Conservation (phyloP, 2,113 vertebrate species). For the cattle (Bos taurus) region ARS-UCD2.0 NC_037338.1:64308501-64309000, state of each 20-base stretch:
- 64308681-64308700: not conserved
- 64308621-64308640: not conserved
- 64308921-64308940: not conserved
- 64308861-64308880: not conserved
- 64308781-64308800: not conserved
- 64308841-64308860: not conserved
- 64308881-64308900: not conserved
- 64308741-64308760: not conserved
- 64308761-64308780: not conserved
- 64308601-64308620: not conserved
- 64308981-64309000: not conserved
- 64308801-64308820: not conserved
- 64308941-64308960: not conserved
- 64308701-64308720: not conserved
- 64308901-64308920: not conserved
- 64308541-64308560: not conserved
- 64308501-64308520: not conserved
- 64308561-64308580: not conserved
- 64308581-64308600: not conserved
- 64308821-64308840: not conserved
- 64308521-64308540: not conserved
- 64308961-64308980: not conserved
- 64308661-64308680: not conserved
- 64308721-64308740: not conserved
- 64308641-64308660: not conserved